Evolutionary conservation across 2,113 vertebrate species (phyloP), one percentile per base, ranked within the genome.

Genomic region (Psilopsiagon aurifrons): DNA sequence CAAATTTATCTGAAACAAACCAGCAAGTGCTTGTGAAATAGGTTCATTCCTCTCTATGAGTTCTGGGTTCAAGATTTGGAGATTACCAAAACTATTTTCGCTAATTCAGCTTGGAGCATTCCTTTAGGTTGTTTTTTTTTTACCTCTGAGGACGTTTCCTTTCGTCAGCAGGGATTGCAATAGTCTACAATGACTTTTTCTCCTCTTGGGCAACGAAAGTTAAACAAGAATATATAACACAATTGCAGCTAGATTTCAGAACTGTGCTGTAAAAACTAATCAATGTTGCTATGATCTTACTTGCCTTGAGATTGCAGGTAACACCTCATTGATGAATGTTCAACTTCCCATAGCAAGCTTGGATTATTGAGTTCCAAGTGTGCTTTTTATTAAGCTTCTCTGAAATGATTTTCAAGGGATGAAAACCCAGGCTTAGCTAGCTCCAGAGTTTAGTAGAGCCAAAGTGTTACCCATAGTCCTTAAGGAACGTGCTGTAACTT

Each of bases 401-500:
- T 88, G 68, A 95, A 74, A 92, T 37, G 0, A 44, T 90, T 95
- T 83, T 74, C 76, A 75, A 81, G 92, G 73, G 83, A 35, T 86
- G 51, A 60, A 93, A 95, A 78, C 46, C 71, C 22, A 18, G 9
- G 57, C 57, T 94, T 49, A 88, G 90, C 92, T n/a, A 19, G 54
- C 33, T 62, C 13, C 39, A 10, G 57, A 51, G 37, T 29, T 80
- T 44, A 28, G 23, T 67, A 59, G 51, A 78, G 59, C 85, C 49
- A 44, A 73, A 18, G 76, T 88, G 23, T 75, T 93, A 88, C 80
- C 92, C 66, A 9, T n/a, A 17, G 54, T 64, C 85, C 91, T 79
- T 74, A 89, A 94, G 95, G 91, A 95, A 63, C 60, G 51, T 87
- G 88, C 94, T 78, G 69, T 84, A 96, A 95, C 86, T 91, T 83